Conservation (phyloP, 2,797 vertebrate species). For the Oreonectes daqikongensis region DNA sequence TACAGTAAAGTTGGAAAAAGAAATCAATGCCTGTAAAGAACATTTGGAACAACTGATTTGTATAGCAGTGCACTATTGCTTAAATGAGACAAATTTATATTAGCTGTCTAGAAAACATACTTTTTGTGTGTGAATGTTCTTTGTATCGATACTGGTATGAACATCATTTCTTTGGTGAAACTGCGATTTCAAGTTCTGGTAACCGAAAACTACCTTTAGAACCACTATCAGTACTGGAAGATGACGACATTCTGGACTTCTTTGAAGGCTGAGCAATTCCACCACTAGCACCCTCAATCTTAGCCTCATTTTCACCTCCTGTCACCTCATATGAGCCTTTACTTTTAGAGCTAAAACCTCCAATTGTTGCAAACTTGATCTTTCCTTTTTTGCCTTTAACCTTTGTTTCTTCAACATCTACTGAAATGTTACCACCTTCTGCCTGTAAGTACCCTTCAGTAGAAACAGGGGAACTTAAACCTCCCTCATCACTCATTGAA, state of each 20-base stretch:
- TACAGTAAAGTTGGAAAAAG: constrained; percentile 73
- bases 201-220: constrained; percentile 78
- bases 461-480: constrained; percentile 72
- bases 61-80: constrained; percentile 50
- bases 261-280: constrained; percentile 76
- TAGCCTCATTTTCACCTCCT: constrained; percentile 79
- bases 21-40: constrained; percentile 50
- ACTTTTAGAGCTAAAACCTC: constrained; percentile 89
- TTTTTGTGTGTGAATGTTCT: constrained; percentile 20
- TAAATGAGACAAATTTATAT: constrained; percentile 43
- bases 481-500: constrained; percentile 84
- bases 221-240: constrained; percentile 87
- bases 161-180: constrained; percentile 83
- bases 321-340: constrained; percentile 95
- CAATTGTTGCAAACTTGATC: constrained; percentile 94
- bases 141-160: constrained; percentile 50
- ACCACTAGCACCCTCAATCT: constrained; percentile 69
- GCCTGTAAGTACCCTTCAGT: constrained; percentile 77
- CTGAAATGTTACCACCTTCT: constrained; percentile 75
- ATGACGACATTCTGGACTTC: constrained; percentile 84
- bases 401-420: constrained; percentile 76
- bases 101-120: constrained; percentile 42
- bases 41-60: constrained; percentile 44
- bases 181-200: constrained; percentile 80
- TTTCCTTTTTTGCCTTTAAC: constrained; percentile 84